Conservation (phyloP, 2,797 vertebrate genomes). For the Poliocrania exsul region DNA sequence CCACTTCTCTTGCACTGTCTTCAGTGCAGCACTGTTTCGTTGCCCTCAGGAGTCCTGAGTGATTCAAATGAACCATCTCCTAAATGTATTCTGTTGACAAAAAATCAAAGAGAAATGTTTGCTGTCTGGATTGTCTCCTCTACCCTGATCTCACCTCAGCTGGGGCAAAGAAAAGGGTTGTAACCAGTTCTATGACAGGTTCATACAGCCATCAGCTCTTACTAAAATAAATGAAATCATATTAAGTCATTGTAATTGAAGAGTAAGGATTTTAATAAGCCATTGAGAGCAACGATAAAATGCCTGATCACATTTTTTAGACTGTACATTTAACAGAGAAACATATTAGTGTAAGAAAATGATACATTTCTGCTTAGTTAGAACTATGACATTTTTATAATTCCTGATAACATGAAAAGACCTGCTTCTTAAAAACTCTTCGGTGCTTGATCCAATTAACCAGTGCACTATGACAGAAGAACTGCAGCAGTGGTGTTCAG, state of each 20-base stretch:
- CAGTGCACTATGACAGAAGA: neutral
- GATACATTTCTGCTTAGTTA: neutral
- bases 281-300: neutral
- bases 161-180: neutral
- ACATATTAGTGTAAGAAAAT: neutral
- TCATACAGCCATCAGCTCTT: neutral
- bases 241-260: neutral
- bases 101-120: neutral
- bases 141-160: neutral
- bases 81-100: neutral
- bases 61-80: neutral
- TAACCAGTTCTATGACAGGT: neutral
- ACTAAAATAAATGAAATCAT: neutral
- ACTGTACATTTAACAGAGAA: neutral
- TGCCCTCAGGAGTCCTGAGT: neutral
- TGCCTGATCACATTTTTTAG: neutral
- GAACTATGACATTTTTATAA: neutral
- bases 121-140: neutral
- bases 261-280: neutral
- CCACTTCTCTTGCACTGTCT: neutral
- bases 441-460: neutral
- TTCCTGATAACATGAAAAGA: neutral
- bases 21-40: neutral
- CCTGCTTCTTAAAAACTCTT: neutral
- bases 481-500: neutral